Evolutionary conservation across 2,113 vertebrate genomes (phyloP).

Genomic region (Odontophorus gujanensis): DNA sequence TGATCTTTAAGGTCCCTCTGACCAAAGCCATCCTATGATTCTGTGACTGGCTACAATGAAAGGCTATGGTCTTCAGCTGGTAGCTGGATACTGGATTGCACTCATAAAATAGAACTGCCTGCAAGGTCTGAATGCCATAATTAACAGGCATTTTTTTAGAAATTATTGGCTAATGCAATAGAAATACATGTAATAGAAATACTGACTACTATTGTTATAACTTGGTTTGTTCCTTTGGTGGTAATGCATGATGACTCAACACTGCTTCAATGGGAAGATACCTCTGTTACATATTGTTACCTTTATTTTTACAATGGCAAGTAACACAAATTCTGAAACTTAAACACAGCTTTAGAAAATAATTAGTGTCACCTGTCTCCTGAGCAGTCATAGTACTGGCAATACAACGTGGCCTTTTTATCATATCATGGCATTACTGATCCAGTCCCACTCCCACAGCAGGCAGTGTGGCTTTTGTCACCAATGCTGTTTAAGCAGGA

Average conservation of each 20-base stretch:
- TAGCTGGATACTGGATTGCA: neutral
- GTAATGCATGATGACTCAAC: constrained; percentile 35
- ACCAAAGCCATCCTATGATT: no score
- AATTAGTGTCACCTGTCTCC: neutral
- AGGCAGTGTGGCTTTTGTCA: neutral
- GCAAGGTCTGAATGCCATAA: constrained; percentile 8
- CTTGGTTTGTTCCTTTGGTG: neutral
- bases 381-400: neutral
- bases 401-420: neutral
- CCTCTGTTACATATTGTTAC: neutral
- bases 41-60: neutral
- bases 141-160: constrained; percentile 36
- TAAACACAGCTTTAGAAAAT: neutral
- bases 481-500: neutral
- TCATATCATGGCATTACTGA: neutral
- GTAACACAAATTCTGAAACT: neutral
- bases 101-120: constrained; percentile 38
- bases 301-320: neutral
- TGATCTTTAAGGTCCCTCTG: no score
- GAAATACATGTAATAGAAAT: constrained; percentile 47
- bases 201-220: constrained; percentile 35
- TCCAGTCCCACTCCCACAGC: rapidly evolving
- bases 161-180: constrained; percentile 53
- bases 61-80: neutral
- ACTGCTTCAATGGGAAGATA: neutral